These are phyloP conservation scores for Odocoileus virginianus DNA, from an alignment of 2,113 vertebrate genomes.

Conservation along the genomic window DNA sequence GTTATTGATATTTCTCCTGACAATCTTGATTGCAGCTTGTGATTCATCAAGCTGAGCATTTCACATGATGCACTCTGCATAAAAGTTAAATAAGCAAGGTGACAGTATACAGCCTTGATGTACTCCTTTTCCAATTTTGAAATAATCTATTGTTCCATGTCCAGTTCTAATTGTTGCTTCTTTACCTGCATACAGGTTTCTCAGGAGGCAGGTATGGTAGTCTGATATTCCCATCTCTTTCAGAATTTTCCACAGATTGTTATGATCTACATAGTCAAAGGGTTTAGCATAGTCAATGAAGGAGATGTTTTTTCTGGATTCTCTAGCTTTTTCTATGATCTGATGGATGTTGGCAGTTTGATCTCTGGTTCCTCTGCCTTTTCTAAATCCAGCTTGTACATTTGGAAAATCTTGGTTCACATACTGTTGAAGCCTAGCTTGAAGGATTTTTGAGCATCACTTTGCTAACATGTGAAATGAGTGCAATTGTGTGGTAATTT, in stretches of 20 bases:
- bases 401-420: neutral
- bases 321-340: neutral
- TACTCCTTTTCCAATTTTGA: neutral
- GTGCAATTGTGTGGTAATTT: neutral
- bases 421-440: neutral
- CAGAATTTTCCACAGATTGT: neutral
- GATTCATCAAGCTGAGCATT: neutral
- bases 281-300: neutral
- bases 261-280: neutral
- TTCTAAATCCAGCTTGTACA: neutral
- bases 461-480: neutral
- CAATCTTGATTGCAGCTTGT: neutral
- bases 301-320: neutral
- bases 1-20: neutral
- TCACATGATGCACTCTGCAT: neutral
- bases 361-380: neutral
- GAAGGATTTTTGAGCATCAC: neutral
- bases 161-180: neutral
- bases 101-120: neutral
- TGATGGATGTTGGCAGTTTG: neutral
- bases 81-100: neutral
- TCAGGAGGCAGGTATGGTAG: neutral
- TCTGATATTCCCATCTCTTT: neutral
- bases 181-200: neutral
- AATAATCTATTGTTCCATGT: neutral